Conservation (phyloP, 2,113 vertebrate species). For the Eublepharis macularius region DNA sequence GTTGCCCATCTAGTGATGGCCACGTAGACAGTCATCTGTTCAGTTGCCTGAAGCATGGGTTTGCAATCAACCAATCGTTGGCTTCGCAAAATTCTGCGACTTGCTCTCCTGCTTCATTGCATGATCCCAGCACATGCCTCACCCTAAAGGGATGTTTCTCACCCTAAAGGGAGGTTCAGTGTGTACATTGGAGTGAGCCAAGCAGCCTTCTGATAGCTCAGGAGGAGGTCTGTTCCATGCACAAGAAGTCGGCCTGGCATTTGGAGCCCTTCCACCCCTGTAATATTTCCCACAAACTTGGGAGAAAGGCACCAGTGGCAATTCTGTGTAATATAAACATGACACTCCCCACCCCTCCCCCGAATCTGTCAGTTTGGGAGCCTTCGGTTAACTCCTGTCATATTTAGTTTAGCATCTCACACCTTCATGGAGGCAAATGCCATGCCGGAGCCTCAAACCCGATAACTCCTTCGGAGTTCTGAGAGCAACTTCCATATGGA, state of each 20-base stretch:
- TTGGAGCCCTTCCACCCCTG: neutral
- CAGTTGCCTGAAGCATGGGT: too few relatives aligned
- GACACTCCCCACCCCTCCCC: conserved; percentile 25
- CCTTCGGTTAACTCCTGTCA: conserved; percentile 57
- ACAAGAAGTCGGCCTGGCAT: neutral
- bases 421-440: conserved; percentile 64
- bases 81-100: too few relatives aligned
- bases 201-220: rapidly evolving
- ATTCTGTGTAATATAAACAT: conserved; percentile 55
- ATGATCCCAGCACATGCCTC: too few relatives aligned
- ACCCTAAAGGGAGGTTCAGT: too few relatives aligned
- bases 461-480: conserved; percentile 62
- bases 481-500: conserved; percentile 62
- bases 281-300: neutral
- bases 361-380: conserved; percentile 66
- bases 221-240: neutral
- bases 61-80: too few relatives aligned
- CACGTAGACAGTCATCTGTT: too few relatives aligned
- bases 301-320: conserved; percentile 32
- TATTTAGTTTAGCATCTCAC: conserved; percentile 66
- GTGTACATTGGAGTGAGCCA: neutral
- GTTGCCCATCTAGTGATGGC: too few relatives aligned
- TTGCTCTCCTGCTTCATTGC: neutral
- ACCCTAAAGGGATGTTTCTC: too few relatives aligned
- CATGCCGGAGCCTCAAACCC: conserved; percentile 53